phyloP scores from a whole-genome alignment of 1,140 invertebrate genomes.

The Drosophila lini region DNA sequence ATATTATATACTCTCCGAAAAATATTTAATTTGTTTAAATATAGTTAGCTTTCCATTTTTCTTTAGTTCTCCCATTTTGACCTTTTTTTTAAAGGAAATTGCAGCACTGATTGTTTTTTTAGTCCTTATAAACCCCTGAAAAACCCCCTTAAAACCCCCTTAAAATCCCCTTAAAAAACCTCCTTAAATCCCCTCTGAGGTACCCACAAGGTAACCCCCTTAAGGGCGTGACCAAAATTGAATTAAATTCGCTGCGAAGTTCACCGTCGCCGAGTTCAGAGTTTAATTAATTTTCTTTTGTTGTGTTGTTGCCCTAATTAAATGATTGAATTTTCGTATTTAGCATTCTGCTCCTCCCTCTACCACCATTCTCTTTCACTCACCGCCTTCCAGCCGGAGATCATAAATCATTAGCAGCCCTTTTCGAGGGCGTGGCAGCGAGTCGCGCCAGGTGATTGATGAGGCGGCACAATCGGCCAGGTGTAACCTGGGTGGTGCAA shows the following conservation, averaged over 20 bases:
- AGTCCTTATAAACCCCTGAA: background rate
- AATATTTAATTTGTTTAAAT: background rate
- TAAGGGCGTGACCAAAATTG: slow-evolving; percentile 67
- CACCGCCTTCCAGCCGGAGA: slow-evolving; percentile 23
- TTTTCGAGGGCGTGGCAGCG: slow-evolving; percentile 39
- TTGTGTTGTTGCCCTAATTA: slow-evolving; percentile 75
- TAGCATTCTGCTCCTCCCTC: slow-evolving; percentile 27
- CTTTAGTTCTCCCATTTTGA: accelerated
- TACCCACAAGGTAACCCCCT: background rate
- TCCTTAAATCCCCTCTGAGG: background rate
- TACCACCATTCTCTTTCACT: background rate
- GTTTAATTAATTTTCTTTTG: slow-evolving; percentile 82
- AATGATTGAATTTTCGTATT: slow-evolving; percentile 80
- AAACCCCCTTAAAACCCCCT: background rate
- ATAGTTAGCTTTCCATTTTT: background rate
- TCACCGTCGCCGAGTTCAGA: slow-evolving; percentile 64
- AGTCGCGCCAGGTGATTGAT: slow-evolving; percentile 72
- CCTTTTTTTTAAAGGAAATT: background rate
- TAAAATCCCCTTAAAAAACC: background rate
- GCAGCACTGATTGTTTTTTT: slow-evolving; percentile 1
- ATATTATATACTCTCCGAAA: background rate
- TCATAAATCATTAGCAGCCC: slow-evolving; percentile 78
- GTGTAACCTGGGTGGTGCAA: slow-evolving; percentile 43
- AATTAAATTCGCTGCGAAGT: slow-evolving; percentile 73
- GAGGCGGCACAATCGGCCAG: slow-evolving; percentile 50